phyloP scores from a whole-genome alignment of 2,113 vertebrate genomes.

The Periophthalmus modestus region DNA sequence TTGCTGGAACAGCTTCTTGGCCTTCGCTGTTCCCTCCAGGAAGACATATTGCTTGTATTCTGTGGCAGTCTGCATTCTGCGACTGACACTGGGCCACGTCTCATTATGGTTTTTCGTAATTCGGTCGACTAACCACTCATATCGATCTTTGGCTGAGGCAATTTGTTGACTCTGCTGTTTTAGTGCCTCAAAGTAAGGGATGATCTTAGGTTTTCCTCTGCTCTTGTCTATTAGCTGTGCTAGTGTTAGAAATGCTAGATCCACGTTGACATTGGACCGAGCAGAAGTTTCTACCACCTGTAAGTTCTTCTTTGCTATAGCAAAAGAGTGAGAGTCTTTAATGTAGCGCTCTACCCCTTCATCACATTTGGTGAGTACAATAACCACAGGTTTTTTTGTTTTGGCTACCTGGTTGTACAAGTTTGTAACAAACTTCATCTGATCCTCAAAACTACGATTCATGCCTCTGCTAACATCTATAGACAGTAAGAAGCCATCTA shows the following conservation, averaged over 20 bases:
- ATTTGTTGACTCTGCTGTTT: constrained; percentile 98
- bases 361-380: constrained; percentile 95
- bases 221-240: constrained; percentile 92
- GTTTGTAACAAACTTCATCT: constrained; percentile 94
- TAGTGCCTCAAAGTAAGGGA: constrained; percentile 94
- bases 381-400: constrained; percentile 92
- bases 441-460: constrained; percentile 97
- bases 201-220: constrained; percentile 92
- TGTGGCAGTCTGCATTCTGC: constrained; percentile 82
- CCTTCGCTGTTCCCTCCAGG: constrained; percentile 91
- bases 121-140: constrained; percentile 90
- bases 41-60: constrained; percentile 96
- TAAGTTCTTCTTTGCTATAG: constrained; percentile 93
- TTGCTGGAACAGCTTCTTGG: constrained; percentile 94
- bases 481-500: constrained; percentile 93
- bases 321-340: constrained; percentile 92
- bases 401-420: constrained; percentile 95
- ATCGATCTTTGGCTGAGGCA: constrained; percentile 92
- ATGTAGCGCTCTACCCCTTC: constrained; percentile 98
- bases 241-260: constrained; percentile 91
- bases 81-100: constrained; percentile 79
- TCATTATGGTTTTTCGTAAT: constrained; percentile 92
- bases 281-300: constrained; percentile 98
- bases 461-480: constrained; percentile 95
- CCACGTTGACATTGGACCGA: constrained; percentile 93